phyloP scores from a whole-genome alignment of 2,888 invertebrate species.

The Lasioglossum lativentre region DNA sequence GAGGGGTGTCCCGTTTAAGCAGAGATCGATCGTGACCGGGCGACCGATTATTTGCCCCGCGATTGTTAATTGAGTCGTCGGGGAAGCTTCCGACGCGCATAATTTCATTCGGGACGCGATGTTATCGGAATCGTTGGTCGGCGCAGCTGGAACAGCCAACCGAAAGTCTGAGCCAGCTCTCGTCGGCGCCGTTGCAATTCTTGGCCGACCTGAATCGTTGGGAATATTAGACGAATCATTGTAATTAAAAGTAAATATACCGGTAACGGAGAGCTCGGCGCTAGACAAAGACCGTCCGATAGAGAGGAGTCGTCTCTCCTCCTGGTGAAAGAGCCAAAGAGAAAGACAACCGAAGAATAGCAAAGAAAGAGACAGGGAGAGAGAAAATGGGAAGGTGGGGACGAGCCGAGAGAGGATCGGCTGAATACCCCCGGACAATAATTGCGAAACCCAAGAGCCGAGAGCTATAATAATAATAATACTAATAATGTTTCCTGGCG shows the following conservation, averaged over 20 bases:
- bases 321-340: neutral
- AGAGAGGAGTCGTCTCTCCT: neutral
- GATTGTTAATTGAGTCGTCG: slow-evolving; percentile 49
- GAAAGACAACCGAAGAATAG: neutral
- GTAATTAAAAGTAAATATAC: slow-evolving; percentile 59
- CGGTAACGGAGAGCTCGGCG: neutral
- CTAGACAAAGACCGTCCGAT: neutral
- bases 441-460: slow-evolving; percentile 29
- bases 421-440: slow-evolving; percentile 23
- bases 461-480: slow-evolving; percentile 14
- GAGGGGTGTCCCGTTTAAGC: neutral
- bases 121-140: slow-evolving; percentile 20
- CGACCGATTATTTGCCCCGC: slow-evolving; percentile 38
- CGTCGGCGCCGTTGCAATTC: slow-evolving; percentile 6
- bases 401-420: neutral
- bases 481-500: neutral
- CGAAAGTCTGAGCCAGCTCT: slow-evolving; percentile 5
- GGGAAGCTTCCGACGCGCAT: slow-evolving; percentile 31
- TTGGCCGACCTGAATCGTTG: slow-evolving; percentile 25
- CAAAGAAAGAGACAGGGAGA: neutral
- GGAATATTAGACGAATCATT: slow-evolving; percentile 41
- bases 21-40: neutral
- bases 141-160: neutral
- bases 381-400: neutral
- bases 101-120: slow-evolving; percentile 29